Evolutionary conservation across 2,888 invertebrate genomes (phyloP), one percentile per base, ranked within the genome.

Genomic region (Gandaritis pyraliata): DNA sequence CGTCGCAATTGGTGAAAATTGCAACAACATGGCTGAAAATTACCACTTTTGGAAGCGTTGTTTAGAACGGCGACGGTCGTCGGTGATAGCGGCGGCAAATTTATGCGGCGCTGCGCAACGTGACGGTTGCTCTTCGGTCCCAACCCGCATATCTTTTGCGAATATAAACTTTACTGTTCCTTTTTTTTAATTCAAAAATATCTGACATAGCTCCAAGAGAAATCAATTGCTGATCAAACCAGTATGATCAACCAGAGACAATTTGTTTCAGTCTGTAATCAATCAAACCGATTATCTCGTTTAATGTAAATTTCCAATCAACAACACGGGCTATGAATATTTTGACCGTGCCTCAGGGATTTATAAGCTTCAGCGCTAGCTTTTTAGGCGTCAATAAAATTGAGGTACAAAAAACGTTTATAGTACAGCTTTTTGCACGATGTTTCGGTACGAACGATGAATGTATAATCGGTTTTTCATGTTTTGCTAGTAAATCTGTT

Each of bases 1-100:
- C 78, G 73, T 72, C 77, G 82, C 81, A 87, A 90, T 89, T 90
- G 87, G 84, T 85, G 88, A 89, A 90, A 90, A 91, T 90, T 90
- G 87, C 88, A 89, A 87, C 88, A 88, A 88, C 87, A 87, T 82
- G 78, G 83, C 85, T 80, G 88, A 87, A 89, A 90, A 91, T 91
- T 88, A 89, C 87, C 82, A 88, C 83, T 87, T n/a, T n/a, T 74
- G 82, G 81, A 82, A 80, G 82, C 83, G 84, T 87, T 90, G 88
- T 90, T 89, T 87, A 83, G 84, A 80, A 76, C 76, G 70, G 76
- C 76, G 70, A 71, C 63, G 67, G 66, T 69, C 53, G 66, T 64
- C 62, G 67, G 69, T 58, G 68, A 75, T 69, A 68, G 73, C 56
- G 65, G 45, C 65, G 65, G 68, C 66, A 70, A 66, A 83, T 89